A percentile compares a stretch with the other conserved stretches of the same genome.
These are phyloP conservation scores for Cosmia pyralina DNA, from an alignment of 2,888 invertebrate genomes.

Conservation along the genomic window DNA sequence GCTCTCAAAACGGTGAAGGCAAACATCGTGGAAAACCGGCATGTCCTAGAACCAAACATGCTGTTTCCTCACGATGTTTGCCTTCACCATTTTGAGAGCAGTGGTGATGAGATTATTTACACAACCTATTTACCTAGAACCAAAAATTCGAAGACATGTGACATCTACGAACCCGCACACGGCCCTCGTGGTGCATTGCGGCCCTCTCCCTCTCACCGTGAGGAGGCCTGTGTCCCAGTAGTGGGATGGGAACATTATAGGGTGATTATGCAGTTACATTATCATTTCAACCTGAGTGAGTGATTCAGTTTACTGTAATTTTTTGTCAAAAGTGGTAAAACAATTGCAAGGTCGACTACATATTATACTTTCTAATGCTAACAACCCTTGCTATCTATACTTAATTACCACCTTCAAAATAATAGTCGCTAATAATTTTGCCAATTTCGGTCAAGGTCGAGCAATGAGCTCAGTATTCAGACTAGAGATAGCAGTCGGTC, in stretches of 20 bases:
- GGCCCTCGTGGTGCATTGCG: not conserved
- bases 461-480: slow-evolving; percentile 6
- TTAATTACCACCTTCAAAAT: slow-evolving; percentile 7
- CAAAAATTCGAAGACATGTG: not conserved
- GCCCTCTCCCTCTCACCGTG: not conserved
- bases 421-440: slow-evolving; percentile 5
- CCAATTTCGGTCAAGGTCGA: slow-evolving; percentile 31
- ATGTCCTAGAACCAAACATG: not conserved
- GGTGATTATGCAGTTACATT: not conserved
- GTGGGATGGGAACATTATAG: not conserved
- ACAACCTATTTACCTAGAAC: no score
- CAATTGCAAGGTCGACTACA: no score
- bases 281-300: not conserved
- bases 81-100: no score
- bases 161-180: not conserved
- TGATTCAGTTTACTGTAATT: not conserved
- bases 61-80: no score
- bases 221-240: not conserved
- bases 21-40: not conserved
- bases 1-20: no score
- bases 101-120: no score
- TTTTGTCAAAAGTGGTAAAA: not conserved
- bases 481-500: slow-evolving; percentile 32
- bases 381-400: not conserved
- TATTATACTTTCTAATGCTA: not conserved